A percentile compares a stretch with the other conserved stretches of the same genome.
Conservation (phyloP, 2,797 vertebrate genomes). For the Acanthurus lineatus region DNA sequence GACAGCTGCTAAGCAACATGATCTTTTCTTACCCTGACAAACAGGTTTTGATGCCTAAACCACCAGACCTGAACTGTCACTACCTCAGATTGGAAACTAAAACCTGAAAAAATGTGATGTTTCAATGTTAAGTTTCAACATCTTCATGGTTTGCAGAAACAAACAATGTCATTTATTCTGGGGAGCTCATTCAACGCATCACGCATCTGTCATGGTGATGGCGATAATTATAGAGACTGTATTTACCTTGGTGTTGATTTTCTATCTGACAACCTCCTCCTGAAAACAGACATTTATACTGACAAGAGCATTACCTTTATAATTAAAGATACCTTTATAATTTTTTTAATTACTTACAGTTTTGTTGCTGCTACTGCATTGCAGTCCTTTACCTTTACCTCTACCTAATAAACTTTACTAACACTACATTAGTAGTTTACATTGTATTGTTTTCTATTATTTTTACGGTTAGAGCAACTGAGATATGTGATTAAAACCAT, state of each 20-base stretch:
- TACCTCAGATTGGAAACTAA: no score
- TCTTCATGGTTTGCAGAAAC: no score
- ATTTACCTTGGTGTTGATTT: neutral
- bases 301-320: no score
- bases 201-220: conserved; percentile 1
- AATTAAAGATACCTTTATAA: neutral
- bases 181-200: neutral
- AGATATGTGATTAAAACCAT: neutral
- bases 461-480: neutral
- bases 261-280: neutral
- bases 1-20: no score
- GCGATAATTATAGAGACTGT: conserved; percentile 15
- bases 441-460: neutral
- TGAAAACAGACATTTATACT: neutral
- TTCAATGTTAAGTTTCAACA: no score
- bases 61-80: no score
- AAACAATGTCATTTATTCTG: no score
- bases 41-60: no score
- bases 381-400: no score
- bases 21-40: no score
- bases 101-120: no score
- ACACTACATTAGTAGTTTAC: neutral
- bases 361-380: neutral
- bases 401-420: no score
- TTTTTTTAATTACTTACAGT: neutral